Percentiles rank a stretch among this genome's conserved stretches.
Conservation (phyloP, 2,888 invertebrate genomes). For the Polymixis flavicincta region DNA sequence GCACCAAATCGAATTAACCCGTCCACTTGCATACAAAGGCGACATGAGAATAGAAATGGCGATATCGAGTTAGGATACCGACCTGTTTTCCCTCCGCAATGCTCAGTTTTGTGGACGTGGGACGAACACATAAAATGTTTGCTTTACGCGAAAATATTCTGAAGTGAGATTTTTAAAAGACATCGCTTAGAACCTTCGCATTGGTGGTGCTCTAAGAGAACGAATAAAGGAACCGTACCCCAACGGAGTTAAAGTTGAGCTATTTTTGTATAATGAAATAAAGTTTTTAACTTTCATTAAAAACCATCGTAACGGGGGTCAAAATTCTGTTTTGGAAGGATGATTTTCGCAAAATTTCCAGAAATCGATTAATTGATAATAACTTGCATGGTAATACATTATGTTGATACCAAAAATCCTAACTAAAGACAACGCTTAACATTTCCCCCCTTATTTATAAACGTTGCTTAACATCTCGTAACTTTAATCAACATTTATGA, state of each 20-base stretch:
- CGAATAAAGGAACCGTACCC: background rate
- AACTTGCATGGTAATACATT: background rate
- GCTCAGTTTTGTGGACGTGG: slow-evolving; percentile 70
- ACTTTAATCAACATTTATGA: too few relatives aligned
- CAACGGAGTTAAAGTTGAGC: background rate
- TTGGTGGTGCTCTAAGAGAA: slow-evolving; percentile 11
- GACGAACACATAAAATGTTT: slow-evolving; percentile 72
- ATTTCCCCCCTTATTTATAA: too few relatives aligned
- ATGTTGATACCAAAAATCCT: background rate
- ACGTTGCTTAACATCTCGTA: too few relatives aligned
- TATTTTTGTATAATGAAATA: slow-evolving; percentile 4
- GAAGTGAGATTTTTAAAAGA: slow-evolving; percentile 56
- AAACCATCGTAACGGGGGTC: background rate
- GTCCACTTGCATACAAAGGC: slow-evolving; percentile 90
- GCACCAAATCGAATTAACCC: slow-evolving; percentile 90
- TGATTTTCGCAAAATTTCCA: background rate
- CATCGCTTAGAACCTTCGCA: slow-evolving; percentile 35
- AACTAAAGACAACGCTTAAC: background rate
- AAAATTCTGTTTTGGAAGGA: background rate
- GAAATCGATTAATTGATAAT: background rate
- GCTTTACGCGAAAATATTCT: slow-evolving; percentile 65
- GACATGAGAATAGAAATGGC: slow-evolving; percentile 87
- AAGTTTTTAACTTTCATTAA: background rate
- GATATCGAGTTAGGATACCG: slow-evolving; percentile 86
- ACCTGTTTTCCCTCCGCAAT: slow-evolving; percentile 83